Conservation (phyloP, 2,113 vertebrate species). For the Ptilorrhoa leucosticta region DNA sequence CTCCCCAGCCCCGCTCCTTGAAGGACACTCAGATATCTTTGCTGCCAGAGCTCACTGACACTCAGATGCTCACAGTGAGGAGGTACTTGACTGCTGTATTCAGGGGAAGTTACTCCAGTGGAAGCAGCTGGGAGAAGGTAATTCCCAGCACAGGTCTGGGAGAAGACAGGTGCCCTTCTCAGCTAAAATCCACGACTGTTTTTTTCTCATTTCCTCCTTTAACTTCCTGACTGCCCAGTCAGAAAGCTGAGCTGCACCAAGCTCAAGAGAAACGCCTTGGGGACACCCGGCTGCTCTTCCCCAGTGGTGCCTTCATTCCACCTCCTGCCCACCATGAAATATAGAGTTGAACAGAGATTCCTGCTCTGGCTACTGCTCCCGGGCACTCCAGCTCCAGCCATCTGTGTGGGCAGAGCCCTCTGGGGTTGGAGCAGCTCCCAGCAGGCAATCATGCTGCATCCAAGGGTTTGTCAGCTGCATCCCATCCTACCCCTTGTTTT, state of each 20-base stretch:
- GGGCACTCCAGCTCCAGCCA: neutral
- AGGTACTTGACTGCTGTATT: neutral
- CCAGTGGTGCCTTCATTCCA: neutral
- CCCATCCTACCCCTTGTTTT: neutral
- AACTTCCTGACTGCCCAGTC: neutral
- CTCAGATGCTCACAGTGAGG: neutral
- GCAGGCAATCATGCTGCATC: neutral
- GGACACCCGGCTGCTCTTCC: neutral
- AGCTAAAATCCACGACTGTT: neutral
- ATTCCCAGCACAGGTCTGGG: neutral
- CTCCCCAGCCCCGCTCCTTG: neutral
- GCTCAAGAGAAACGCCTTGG: neutral
- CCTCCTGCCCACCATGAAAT: neutral
- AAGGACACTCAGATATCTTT: neutral
- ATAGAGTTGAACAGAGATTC: neutral
- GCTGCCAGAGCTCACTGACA: neutral
- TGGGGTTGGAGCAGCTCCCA: neutral
- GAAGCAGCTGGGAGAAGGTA: neutral
- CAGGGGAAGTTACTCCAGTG: neutral
- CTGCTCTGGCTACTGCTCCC: neutral
- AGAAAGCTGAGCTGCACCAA: neutral
- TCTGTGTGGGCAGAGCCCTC: neutral
- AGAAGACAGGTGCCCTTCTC: neutral
- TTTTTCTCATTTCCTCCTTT: neutral
- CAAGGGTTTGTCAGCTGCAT: neutral